A percentile compares a stretch with the other conserved stretches of the same genome.
Conservation (phyloP, 2,888 invertebrate species). For the Magallana nippona region DNA sequence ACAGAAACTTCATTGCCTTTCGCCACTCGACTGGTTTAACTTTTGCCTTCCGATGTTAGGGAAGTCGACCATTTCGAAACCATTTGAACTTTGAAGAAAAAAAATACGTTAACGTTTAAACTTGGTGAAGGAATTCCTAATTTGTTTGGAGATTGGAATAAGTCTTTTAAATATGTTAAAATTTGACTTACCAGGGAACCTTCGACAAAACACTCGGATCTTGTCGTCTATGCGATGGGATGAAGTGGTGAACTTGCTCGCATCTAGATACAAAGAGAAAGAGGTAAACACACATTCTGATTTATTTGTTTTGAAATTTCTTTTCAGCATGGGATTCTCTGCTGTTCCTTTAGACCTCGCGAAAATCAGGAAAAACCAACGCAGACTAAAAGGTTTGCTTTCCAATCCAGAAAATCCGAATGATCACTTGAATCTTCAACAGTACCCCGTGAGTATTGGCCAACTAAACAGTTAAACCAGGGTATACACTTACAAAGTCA, state of each 20-base stretch:
- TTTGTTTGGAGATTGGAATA: too few species aligned
- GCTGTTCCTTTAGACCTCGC: conserved; percentile 17
- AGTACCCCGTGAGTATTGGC: conserved; percentile 2
- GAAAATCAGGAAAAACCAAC: conserved; percentile 28
- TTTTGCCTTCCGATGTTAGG: not conserved
- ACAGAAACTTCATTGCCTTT: not conserved
- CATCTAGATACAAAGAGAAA: conserved; percentile 16
- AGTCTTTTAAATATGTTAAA: not conserved
- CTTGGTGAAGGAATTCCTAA: too few species aligned
- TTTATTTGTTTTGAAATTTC: not conserved
- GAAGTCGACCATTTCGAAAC: not conserved
- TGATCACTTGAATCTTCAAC: conserved; percentile 10
- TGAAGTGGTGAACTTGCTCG: not conserved
- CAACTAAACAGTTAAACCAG: not conserved
- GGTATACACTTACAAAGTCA: too few species aligned
- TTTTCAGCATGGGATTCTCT: conserved; percentile 6
- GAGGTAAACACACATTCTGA: not conserved
- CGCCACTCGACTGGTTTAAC: not conserved
- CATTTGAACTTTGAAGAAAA: not conserved
- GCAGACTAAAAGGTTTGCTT: conserved; percentile 27
- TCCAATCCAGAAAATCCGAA: conserved; percentile 15
- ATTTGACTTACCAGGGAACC: conserved; percentile 3
- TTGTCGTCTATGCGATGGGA: conserved; percentile 25
- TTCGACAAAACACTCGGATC: conserved; percentile 8
- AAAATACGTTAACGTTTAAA: too few species aligned